phyloP scores from a whole-genome alignment of 2,888 invertebrate genomes.

The Helobdella robusta region DNA sequence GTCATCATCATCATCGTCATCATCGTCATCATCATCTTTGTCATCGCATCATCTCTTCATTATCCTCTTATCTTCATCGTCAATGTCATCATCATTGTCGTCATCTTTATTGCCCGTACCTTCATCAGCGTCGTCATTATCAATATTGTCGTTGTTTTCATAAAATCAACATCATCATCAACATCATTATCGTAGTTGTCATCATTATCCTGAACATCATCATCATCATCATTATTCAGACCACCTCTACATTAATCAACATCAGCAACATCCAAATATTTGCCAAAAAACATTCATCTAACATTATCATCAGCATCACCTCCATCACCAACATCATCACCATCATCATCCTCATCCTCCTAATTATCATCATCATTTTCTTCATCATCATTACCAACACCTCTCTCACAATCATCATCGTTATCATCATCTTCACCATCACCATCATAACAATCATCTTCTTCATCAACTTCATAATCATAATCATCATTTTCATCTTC shows the following conservation, averaged over 20 bases:
- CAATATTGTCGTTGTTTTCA: neutral
- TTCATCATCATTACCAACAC: neutral
- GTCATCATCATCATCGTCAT: conserved; percentile 26
- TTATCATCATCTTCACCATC: neutral
- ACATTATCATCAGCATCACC: neutral
- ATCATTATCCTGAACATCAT: neutral
- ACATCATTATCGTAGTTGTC: too few species aligned
- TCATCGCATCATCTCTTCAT: conserved; percentile 20
- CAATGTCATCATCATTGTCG: conserved; percentile 2
- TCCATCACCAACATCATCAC: neutral
- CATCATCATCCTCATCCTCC: neutral
- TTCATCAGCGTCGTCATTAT: neutral
- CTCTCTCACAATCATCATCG: neutral
- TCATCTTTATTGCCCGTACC: neutral
- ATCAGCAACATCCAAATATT: too few species aligned
- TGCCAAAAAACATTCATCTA: too few species aligned
- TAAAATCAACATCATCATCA: neutral
- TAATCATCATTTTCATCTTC: neutral
- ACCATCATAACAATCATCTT: neutral
- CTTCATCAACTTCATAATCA: neutral
- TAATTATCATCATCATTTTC: neutral
- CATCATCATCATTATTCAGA: neutral
- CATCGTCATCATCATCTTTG: conserved; percentile 26
- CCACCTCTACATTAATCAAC: neutral
- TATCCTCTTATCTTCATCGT: too few species aligned